Evolutionary conservation across 2,797 vertebrate species (phyloP), one percentile per base, ranked within the genome.

Genomic region (Sciurus vulgaris): DNA sequence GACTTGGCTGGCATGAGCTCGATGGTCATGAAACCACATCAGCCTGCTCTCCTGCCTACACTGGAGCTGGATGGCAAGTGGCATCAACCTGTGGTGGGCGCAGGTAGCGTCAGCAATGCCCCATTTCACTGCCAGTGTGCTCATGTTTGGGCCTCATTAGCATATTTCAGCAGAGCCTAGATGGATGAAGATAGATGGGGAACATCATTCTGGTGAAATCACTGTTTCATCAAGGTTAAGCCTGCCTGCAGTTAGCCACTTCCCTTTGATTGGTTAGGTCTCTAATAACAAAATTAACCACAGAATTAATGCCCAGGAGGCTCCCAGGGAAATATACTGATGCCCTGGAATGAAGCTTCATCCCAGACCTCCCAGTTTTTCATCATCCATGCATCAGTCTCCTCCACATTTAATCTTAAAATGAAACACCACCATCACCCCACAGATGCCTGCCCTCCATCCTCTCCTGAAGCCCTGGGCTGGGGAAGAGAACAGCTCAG

Each of bases 181-280:
- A 99, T 99, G 99, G 99, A 99, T 99, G 99, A 99, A 99, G 99
- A 99, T 99, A 99, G 99, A 99, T 99, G 99, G 98, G 98, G 97
- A 98, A 99, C 99, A 99, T 99, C 99, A 99, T 98, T 99, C 99
- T 99, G 98, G 98, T 99, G 99, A 99, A 99, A 99, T 99, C 99
- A 99, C 99, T 99, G 99, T 99, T 99, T 99, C 99, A 99, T 99
- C 99, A 99, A 99, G 99, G 99, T 99, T 99, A 99, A 99, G 99
- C 99, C 98, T 99, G 98, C 99, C 99, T 98, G 98, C 94, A 95
- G 98, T 98, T 99, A 85, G 54, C 96, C 98, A 99, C 98, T 98
- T 98, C 97, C 98, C 98, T 99, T 99, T 98, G 98, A 98, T 97
- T 97, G 97, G 65, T 97, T 86, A 94, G 89, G 0, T 97, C 98